Conservation (phyloP, 2,888 invertebrate genomes). For the Clivina fossor region DNA sequence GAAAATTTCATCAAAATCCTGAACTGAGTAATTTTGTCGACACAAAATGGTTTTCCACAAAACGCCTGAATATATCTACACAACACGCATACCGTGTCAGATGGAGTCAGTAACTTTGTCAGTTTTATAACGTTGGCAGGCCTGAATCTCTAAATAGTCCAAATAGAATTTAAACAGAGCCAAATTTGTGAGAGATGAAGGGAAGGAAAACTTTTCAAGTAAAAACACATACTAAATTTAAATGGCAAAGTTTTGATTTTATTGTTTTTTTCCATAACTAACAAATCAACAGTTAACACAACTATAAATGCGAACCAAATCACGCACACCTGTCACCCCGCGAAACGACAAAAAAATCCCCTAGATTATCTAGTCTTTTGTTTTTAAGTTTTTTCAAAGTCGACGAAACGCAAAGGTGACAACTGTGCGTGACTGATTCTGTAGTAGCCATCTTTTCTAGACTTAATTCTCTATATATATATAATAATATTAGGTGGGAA, state of each 20-base stretch:
- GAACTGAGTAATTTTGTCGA: too few species aligned
- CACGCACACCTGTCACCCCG: background rate
- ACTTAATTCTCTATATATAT: slow-evolving; percentile 30
- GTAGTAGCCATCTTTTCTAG: slow-evolving; percentile 23
- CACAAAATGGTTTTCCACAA: too few species aligned
- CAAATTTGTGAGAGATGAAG: background rate
- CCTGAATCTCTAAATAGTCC: too few species aligned
- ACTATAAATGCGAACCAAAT: slow-evolving; percentile 25
- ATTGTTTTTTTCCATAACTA: slow-evolving; percentile 33
- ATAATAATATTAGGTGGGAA: slow-evolving; percentile 32
- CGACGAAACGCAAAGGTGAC: too few species aligned
- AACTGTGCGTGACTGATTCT: slow-evolving; percentile 1
- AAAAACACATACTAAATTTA: background rate
- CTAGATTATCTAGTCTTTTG: too few species aligned
- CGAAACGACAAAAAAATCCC: too few species aligned
- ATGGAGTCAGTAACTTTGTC: too few species aligned
- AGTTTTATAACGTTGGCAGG: too few species aligned
- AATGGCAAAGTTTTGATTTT: slow-evolving; percentile 35
- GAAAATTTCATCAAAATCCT: too few species aligned
- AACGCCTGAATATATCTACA: too few species aligned
- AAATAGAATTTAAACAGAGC: slow-evolving; percentile 2
- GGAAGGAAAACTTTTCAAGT: background rate
- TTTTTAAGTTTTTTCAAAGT: too few species aligned
- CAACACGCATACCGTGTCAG: too few species aligned
- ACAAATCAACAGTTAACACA: slow-evolving; percentile 34